These are phyloP conservation scores for Polyommatus iphigenia DNA, from an alignment of 2,888 invertebrate genomes.

Conservation along the genomic window DNA sequence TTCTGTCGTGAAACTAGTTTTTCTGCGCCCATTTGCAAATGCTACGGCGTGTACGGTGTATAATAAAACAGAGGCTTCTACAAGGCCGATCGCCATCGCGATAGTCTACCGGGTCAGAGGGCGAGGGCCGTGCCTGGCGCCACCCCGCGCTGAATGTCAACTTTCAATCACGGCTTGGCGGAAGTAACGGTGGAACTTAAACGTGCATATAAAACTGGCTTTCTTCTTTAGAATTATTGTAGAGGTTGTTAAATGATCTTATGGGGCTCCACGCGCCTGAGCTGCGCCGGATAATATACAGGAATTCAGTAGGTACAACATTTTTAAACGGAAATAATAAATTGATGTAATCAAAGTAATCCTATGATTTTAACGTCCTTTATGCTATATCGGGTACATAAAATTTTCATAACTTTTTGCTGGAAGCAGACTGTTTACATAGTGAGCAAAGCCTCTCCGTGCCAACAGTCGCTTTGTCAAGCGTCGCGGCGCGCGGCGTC, in stretches of 20 bases:
- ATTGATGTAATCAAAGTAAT: neutral
- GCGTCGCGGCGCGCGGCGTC: conserved; percentile 52
- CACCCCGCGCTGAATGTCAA: conserved; percentile 75
- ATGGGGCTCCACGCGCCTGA: neutral
- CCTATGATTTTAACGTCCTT: neutral
- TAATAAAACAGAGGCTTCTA: conserved; percentile 66
- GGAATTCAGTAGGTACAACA: no score
- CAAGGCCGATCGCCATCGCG: conserved; percentile 76
- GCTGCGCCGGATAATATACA: no score
- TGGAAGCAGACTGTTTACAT: conserved; percentile 67
- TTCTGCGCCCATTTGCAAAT: conserved; percentile 66
- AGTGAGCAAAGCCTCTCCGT: conserved; percentile 74
- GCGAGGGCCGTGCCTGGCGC: conserved; percentile 76
- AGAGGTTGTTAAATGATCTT: neutral
- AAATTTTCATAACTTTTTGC: conserved; percentile 64
- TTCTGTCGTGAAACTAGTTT: conserved; percentile 57
- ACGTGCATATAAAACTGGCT: conserved; percentile 11
- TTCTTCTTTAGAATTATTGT: neutral
- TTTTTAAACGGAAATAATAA: neutral
- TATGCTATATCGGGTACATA: conserved; percentile 55
- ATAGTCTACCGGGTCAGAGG: conserved; percentile 76
- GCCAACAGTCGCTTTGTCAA: conserved; percentile 78
- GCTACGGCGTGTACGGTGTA: conserved; percentile 65
- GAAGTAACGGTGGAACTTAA: conserved; percentile 60
- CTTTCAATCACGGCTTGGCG: conserved; percentile 73